Evolutionary conservation across 1,140 invertebrate genomes (phyloP), one percentile per base, ranked within the genome.

Genomic region (Ericerus pela): DNA sequence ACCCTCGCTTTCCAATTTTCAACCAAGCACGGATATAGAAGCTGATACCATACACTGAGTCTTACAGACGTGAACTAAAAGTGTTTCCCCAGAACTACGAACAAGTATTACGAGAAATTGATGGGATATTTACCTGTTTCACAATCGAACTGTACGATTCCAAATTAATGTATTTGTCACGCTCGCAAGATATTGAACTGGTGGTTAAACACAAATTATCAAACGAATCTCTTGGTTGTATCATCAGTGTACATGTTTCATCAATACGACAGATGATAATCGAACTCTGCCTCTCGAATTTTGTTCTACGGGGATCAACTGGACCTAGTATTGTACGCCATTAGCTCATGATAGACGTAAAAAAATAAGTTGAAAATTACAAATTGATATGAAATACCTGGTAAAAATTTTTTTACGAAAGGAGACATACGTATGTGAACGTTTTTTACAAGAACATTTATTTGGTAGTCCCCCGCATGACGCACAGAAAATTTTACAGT

Each of bases 401-500:
- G 75, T 54, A 80, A 70, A 66, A 82, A 82, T 56, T 67, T 73
- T 65, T 80, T 80, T 16, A 73, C 67, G 62, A 81, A 82, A 12
- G 80, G 80, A 64, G 79, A 82, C 24, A 77, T 79, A 56, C 76
- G 75, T 41, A 82, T 76, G 61, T 81, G 78, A 62, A 71, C 73
- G 18, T 76, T 76, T 63, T 82, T 85, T 58, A 93, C 82, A 68
- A 88, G 77, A 51, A 93, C 79, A 20, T 83, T 81, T 56, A 96
- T 87, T 61, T 79, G 78, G 72, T 96, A 95, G 63, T 85, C 78
- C 36, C 90, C 90, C 11, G 90, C 85, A 61, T 84, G 83, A 59
- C 89, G 79, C 41, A 93, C 89, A 26, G 86, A 92, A 69, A 95
- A 94, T 67, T 90, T 89, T 26, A 90, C 86, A 63, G 82, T 79